phyloP scores from a whole-genome alignment of 2,888 invertebrate species.

The Protodeltote pygarga region DNA sequence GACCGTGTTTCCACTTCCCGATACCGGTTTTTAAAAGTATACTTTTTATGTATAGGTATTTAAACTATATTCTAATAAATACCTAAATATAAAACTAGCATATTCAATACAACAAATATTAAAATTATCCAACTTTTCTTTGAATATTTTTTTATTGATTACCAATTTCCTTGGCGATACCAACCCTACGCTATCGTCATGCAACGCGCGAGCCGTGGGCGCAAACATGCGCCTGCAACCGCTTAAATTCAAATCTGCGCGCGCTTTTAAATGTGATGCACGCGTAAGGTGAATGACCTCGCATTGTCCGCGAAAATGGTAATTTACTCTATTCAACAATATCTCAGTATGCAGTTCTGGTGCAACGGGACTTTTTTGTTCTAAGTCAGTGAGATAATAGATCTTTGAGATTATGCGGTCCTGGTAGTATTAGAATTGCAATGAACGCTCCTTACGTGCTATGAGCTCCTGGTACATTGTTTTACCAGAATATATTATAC shows the following conservation, averaged over 20 bases:
- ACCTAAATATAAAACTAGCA: too few relatives aligned
- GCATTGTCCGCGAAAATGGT: constrained; percentile 53
- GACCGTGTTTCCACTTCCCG: too few relatives aligned
- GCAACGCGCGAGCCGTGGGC: constrained; percentile 58
- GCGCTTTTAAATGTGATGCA: constrained; percentile 57
- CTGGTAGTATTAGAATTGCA: constrained; percentile 20
- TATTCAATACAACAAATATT: too few relatives aligned
- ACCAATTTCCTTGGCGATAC: background rate
- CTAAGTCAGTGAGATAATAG: constrained; percentile 26
- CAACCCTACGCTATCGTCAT: constrained; percentile 56
- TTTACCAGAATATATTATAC: too few relatives aligned
- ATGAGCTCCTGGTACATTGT: too few relatives aligned
- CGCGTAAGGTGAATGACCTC: constrained; percentile 57
- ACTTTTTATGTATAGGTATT: too few relatives aligned
- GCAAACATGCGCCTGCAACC: constrained; percentile 57
- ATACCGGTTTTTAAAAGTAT: too few relatives aligned
- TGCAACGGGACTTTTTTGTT: constrained; percentile 41
- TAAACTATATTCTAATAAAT: too few relatives aligned
- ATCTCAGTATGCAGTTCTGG: constrained; percentile 43
- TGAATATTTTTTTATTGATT: background rate
- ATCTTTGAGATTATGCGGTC: constrained; percentile 20
- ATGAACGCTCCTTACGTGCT: too few relatives aligned
- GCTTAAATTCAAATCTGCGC: constrained; percentile 60
- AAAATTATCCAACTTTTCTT: too few relatives aligned
- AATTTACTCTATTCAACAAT: constrained; percentile 55